Base-by-base conservation (phyloP, 1,140 invertebrate species). In the Drosophila rufa region DNA sequence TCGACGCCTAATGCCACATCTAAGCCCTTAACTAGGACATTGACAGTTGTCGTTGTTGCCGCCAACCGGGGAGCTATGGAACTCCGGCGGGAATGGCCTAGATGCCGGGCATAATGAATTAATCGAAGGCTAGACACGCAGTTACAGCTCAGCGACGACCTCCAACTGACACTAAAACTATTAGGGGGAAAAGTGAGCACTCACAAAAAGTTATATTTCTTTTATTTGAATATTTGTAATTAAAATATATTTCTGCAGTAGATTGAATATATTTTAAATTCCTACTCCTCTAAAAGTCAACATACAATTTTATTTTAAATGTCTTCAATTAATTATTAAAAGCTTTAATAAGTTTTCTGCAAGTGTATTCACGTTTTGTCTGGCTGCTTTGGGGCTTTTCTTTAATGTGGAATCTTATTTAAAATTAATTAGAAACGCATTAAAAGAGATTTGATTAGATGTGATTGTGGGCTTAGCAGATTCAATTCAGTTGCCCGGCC, bases 21-120 rank as follows among this genome's bases (percentile, higher is more conserved):
- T 90, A 90, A 90, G 71, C 86, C 82, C 82, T 82, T 90, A 90
- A 91, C 85, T 90, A 91, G 82, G 89, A 75, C 85, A 90, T 79
- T 90, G 85, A 73, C 82, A 85, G 83, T 80, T 79, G 79, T 53
- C 81, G 66, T 69, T 60, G 62, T 65, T 77, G 67, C 38, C 66
- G 40, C 15, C 40, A 42, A 42, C 40, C n/a, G 75, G 51, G 48
- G 62, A 45, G 51, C 30, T 43, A 25, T 40, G 58, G 17, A 2
- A 19, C 42, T 40, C 25, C 12, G 12, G 22, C 11, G 19, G 25
- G 17, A 40, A 12, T 36, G 30, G 46, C 69, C n/a, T 19, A 42
- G 25, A 40, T 69, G 45, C 47, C 60, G n/a, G 43, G 46, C 48
- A 66, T 85, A 90, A 90, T 91, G 86, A 90, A 90, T 82, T 90